A percentile compares a stretch with the other conserved stretches of the same genome.
phyloP scores from a whole-genome alignment of 2,113 vertebrate genomes.

The Solea solea region DNA sequence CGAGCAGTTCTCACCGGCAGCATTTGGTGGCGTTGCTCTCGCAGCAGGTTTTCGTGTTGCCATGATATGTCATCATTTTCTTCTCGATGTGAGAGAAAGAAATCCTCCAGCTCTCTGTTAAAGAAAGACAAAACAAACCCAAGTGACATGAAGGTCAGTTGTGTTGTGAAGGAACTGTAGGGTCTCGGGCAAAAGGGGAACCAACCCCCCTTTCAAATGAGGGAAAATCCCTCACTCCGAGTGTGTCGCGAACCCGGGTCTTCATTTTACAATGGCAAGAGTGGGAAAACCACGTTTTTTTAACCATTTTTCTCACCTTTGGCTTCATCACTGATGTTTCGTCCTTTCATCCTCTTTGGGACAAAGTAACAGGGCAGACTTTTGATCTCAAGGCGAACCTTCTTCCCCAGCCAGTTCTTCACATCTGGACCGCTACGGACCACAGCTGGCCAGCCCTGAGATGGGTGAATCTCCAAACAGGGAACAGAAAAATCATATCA shows the following conservation, averaged over 20 bases:
- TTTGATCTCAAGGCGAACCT: conserved; percentile 45
- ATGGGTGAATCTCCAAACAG: neutral
- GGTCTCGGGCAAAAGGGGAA: too few relatives aligned
- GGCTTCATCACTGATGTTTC: conserved; percentile 43
- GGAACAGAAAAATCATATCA: neutral
- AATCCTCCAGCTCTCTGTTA: conserved; percentile 80
- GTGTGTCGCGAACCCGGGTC: too few relatives aligned
- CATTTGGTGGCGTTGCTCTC: conserved; percentile 60
- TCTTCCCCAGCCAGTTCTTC: conserved; percentile 71
- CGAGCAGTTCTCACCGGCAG: conserved; percentile 68
- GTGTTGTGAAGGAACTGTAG: too few relatives aligned
- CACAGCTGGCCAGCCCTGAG: conserved; percentile 60
- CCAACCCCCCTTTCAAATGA: too few relatives aligned
- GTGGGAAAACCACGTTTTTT: too few relatives aligned
- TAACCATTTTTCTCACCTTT: conserved; percentile 52
- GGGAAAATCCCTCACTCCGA: too few relatives aligned
- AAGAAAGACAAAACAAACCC: neutral
- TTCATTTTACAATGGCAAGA: too few relatives aligned
- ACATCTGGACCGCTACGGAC: conserved; percentile 49
- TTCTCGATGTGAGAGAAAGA: conserved; percentile 81
- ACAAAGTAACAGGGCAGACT: conserved; percentile 62
- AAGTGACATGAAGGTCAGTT: too few relatives aligned
- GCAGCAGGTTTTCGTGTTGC: conserved; percentile 74
- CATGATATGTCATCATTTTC: conserved; percentile 71
- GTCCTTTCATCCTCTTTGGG: conserved; percentile 64